Base-by-base conservation (phyloP, 2,888 invertebrate genomes). In the Idaea straminata region DNA sequence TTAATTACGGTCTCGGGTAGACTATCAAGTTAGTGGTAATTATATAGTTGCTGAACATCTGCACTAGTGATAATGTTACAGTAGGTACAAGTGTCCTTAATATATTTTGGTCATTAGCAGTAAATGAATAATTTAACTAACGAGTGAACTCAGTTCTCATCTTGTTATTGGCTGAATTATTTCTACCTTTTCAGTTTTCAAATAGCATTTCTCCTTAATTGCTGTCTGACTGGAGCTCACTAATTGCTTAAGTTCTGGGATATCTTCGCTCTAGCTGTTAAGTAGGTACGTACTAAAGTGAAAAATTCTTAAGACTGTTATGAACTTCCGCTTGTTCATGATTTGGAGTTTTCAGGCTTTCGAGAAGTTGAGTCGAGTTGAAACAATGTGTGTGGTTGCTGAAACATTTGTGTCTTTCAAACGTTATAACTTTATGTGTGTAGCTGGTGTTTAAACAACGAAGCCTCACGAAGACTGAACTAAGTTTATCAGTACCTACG, bases 211-310 rank as follows among this genome's bases (percentile, higher is more conserved):
- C 86, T 80, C 87, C 86, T 88, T 92, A 92, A 92, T 91, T 92
- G 90, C 91, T 90, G 91, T 91, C 91, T 87, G 89, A 86, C 86
- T 90, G 81, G 84, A 87, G 83, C 87, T 88, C 88, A 84, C 91
- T 92, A 92, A 92, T 92, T 92, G 91, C 91, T 91, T 91, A 92
- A 92, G 91, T 91, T 92, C 88, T 80, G 83, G 84, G 88, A 91
- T 90, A 89, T 89, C 86, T 83, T 88, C 83, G 84, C 88, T 86
- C 83, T 83, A 87, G 91, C 87, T 89, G 87, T 88, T 86, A 88
- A 47, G 47, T 47, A 47, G 7, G 13, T 89, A 87, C 85, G 47
- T 87, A 85, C 87, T 87, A 84, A 85, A 86, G 84, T 84, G 87
- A 89, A 89, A 89, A 86, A 83, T 81, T 85, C 85, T 86, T 84